phyloP scores from a whole-genome alignment of 2,888 invertebrate species.

The Idaea straminata region DNA sequence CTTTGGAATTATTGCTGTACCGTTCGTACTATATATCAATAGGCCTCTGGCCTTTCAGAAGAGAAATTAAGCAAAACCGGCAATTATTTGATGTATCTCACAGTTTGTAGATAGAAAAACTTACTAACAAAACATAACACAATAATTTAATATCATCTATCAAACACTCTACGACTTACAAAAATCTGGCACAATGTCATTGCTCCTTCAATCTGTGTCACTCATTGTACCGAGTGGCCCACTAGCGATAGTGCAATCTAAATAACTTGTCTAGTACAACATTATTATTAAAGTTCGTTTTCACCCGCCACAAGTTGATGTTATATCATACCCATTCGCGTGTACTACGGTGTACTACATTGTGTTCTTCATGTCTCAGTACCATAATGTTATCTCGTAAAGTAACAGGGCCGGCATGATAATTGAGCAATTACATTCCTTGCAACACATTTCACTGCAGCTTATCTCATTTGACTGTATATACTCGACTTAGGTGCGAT shows the following conservation, averaged over 20 bases:
- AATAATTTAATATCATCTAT: too few relatives aligned
- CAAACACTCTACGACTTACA: not conserved
- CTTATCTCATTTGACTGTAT: not conserved
- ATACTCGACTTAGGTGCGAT: not conserved
- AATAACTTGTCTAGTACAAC: slow-evolving; percentile 29
- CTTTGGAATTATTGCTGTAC: too few relatives aligned
- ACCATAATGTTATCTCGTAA: not conserved
- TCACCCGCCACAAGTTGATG: not conserved
- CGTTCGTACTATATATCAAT: not conserved
- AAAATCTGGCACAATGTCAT: slow-evolving; percentile 52
- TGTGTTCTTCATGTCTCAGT: slow-evolving; percentile 13
- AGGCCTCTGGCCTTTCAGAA: not conserved
- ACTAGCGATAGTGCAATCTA: slow-evolving; percentile 12
- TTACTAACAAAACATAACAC: too few relatives aligned
- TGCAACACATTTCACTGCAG: slow-evolving; percentile 42
- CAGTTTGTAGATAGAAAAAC: not conserved
- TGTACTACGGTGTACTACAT: not conserved
- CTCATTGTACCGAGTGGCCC: slow-evolving; percentile 11
- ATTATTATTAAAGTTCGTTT: not conserved
- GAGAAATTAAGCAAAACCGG: not conserved
- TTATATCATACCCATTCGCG: not conserved
- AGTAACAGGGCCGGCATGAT: slow-evolving; percentile 48
- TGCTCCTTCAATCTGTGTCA: slow-evolving; percentile 52
- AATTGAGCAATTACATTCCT: slow-evolving; percentile 70
- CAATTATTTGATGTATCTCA: not conserved